phyloP scores from a whole-genome alignment of 2,113 vertebrate genomes.

The Atherinomorus stipes region DNA sequence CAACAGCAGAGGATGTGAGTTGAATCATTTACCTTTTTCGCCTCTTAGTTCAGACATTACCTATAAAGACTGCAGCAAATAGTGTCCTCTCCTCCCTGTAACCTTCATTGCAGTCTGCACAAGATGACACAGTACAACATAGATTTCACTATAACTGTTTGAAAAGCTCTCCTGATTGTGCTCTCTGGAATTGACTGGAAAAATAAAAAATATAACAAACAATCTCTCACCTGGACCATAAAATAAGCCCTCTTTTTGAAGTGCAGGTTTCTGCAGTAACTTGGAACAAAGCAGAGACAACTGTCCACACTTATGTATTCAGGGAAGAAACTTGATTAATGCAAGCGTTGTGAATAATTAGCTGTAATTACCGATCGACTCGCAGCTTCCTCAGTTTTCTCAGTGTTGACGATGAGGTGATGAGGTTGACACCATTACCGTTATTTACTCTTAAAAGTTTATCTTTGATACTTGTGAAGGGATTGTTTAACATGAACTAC shows the following conservation, averaged over 20 bases:
- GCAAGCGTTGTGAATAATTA: constrained; percentile 8
- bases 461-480: neutral
- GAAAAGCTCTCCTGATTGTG: neutral
- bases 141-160: neutral
- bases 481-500: too few relatives aligned
- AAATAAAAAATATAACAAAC: neutral
- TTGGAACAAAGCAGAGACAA: neutral
- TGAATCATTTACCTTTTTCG: constrained; percentile 5
- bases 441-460: neutral
- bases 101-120: too few relatives aligned
- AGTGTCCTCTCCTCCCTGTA: too few relatives aligned
- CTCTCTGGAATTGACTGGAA: neutral
- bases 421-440: too few relatives aligned
- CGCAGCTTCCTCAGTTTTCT: neutral
- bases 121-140: neutral
- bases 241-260: neutral
- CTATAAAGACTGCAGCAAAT: neutral
- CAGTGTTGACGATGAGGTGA: neutral
- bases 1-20: neutral
- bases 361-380: neutral
- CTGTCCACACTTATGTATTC: neutral
- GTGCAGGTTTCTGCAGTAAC: neutral
- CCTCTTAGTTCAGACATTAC: neutral
- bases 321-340: constrained; percentile 1
- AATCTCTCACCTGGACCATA: neutral